phyloP scores from a whole-genome alignment of 2,797 vertebrate species.

The Squalus acanthias region DNA sequence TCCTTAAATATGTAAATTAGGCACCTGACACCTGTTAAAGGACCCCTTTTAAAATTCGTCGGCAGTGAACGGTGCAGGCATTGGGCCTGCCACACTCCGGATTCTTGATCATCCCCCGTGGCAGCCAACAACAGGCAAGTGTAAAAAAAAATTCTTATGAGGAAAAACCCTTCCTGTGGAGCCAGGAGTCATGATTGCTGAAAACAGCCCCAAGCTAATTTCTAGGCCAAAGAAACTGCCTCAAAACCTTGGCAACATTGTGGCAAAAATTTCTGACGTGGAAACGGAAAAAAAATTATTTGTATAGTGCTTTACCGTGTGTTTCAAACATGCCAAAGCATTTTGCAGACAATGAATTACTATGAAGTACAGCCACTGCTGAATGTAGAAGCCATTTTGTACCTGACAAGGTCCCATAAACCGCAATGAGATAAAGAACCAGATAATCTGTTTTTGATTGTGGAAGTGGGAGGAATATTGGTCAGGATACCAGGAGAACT shows the following conservation, averaged over 20 bases:
- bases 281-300: background rate
- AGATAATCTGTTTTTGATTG: background rate
- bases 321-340: no score
- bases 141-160: background rate
- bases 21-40: background rate
- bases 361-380: background rate
- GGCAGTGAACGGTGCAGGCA: background rate
- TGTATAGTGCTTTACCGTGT: background rate
- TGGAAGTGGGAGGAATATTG: background rate
- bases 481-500: background rate
- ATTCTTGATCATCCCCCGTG: background rate
- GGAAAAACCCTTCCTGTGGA: background rate
- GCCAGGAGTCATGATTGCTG: background rate
- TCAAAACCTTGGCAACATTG: background rate
- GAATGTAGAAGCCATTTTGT: background rate
- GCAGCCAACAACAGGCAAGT: background rate
- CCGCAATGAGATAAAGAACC: background rate
- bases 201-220: background rate
- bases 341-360: background rate
- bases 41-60: background rate
- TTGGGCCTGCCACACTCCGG: background rate
- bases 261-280: background rate
- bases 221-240: background rate
- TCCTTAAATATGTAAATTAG: background rate
- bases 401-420: background rate